phyloP scores from a whole-genome alignment of 2,888 invertebrate genomes.

The Gibbula magus region DNA sequence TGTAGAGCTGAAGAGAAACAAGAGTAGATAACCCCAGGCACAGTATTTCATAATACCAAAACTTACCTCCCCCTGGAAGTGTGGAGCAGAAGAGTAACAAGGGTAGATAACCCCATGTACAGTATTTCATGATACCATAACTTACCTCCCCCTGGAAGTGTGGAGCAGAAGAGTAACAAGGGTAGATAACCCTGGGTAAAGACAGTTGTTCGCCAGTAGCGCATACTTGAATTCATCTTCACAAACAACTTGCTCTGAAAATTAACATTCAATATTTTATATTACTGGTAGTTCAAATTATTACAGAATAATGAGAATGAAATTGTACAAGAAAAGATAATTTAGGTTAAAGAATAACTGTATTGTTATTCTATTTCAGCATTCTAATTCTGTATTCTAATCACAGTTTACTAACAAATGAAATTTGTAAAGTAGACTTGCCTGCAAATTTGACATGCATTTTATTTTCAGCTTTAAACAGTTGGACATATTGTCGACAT shows the following conservation, averaged over 20 bases:
- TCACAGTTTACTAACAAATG: too few species aligned
- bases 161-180: constrained; percentile 95
- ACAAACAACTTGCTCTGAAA: constrained; percentile 92
- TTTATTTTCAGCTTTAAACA: constrained; percentile 98
- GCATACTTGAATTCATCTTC: constrained; percentile 99
- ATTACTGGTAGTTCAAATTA: not conserved
- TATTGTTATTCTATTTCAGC: too few species aligned
- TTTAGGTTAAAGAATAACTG: too few species aligned
- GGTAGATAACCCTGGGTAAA: constrained; percentile 98
- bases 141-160: constrained; percentile 81
- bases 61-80: too few species aligned
- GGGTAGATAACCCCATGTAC: constrained; percentile 82
- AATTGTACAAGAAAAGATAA: too few species aligned
- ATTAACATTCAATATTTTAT: not conserved
- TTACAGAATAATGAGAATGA: not conserved
- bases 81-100: not conserved
- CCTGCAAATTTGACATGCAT: constrained; percentile 96
- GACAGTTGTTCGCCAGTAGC: constrained; percentile 97
- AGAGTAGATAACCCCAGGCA: not conserved
- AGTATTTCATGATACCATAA: not conserved
- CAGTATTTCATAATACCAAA: too few species aligned
- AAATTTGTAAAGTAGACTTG: constrained; percentile 38
- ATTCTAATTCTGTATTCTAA: too few species aligned
- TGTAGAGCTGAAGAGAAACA: too few species aligned
- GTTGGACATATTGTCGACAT: constrained; percentile 97